A percentile compares a stretch with the other conserved stretches of the same genome.
Conservation (phyloP, 2,797 vertebrate species). For the Labroides dimidiatus region DNA sequence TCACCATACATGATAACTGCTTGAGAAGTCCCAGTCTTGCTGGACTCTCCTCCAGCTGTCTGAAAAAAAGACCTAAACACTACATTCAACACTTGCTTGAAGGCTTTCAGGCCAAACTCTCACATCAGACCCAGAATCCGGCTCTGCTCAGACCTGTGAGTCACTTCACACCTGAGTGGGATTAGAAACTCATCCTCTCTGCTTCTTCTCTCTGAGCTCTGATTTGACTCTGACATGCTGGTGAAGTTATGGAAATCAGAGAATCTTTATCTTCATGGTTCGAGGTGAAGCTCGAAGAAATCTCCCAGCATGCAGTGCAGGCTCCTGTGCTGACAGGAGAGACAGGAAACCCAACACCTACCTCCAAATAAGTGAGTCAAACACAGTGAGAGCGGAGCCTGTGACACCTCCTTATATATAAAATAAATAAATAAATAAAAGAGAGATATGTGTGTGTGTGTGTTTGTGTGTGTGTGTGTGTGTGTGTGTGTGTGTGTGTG, state of each 20-base stretch:
- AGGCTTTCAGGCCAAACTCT: constrained; percentile 18
- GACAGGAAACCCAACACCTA: constrained; percentile 76
- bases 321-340: constrained; percentile 73
- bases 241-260: constrained; percentile 61
- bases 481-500: constrained; percentile 34
- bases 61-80: too few species aligned
- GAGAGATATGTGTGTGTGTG: constrained; percentile 32
- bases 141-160: constrained; percentile 51
- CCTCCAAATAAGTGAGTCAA: constrained; percentile 71
- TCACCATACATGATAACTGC: too few species aligned
- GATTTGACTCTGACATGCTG: constrained; percentile 54
- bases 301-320: constrained; percentile 49
- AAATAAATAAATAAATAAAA: too few species aligned
- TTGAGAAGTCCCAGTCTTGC: too few species aligned
- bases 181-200: constrained; percentile 59
- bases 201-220: constrained; percentile 23
- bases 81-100: constrained; percentile 5
- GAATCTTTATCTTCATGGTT: constrained; percentile 34
- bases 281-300: constrained; percentile 27
- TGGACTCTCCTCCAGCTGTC: too few species aligned
- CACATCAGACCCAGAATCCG: not conserved
- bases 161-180: constrained; percentile 43
- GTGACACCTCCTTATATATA: not conserved
- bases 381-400: constrained; percentile 52
- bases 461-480: constrained; percentile 29